These are phyloP conservation scores for Aphelenchoides avenae DNA, from an alignment of 1,140 invertebrate species.

Conservation along the genomic window DNA sequence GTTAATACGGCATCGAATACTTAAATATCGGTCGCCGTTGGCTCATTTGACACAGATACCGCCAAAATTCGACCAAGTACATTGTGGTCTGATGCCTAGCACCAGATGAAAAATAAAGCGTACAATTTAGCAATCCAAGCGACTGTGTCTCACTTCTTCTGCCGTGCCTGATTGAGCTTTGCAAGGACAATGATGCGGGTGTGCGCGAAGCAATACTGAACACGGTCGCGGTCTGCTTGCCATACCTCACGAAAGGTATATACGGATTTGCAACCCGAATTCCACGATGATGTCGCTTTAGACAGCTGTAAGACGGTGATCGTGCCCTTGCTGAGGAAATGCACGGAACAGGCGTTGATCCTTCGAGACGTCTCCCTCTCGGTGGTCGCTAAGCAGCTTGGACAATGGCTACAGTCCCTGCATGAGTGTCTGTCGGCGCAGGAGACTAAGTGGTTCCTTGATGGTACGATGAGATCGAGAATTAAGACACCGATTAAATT, in stretches of 20 bases:
- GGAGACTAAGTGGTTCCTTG: slow-evolving; percentile 49
- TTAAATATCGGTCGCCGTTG: not conserved
- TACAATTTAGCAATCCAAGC: slow-evolving; percentile 60
- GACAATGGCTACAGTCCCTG: slow-evolving; percentile 46
- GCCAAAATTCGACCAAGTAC: slow-evolving; percentile 40
- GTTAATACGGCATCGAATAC: slow-evolving; percentile 29
- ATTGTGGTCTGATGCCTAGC: slow-evolving; percentile 3
- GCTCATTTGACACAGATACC: slow-evolving; percentile 12
- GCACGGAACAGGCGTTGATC: slow-evolving; percentile 60
- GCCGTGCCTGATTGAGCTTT: slow-evolving; percentile 63
- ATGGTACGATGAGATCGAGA: too few species aligned
- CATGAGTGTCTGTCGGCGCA: slow-evolving; percentile 36
- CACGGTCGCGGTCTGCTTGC: slow-evolving; percentile 61
- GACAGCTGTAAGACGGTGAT: slow-evolving; percentile 60
- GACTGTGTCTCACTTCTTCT: slow-evolving; percentile 61
- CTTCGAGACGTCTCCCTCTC: slow-evolving; percentile 61
- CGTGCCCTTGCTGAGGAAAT: slow-evolving; percentile 61
- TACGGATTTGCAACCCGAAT: too few species aligned
- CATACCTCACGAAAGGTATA: slow-evolving; percentile 62
- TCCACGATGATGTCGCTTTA: slow-evolving; percentile 37
- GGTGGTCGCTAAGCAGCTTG: slow-evolving; percentile 61
- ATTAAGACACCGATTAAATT: too few species aligned
- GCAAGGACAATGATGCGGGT: slow-evolving; percentile 62
- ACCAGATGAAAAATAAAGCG: not conserved
- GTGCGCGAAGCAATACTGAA: slow-evolving; percentile 62